Conservation (phyloP, 2,797 vertebrate species). For the Neostethus bicornis region DNA sequence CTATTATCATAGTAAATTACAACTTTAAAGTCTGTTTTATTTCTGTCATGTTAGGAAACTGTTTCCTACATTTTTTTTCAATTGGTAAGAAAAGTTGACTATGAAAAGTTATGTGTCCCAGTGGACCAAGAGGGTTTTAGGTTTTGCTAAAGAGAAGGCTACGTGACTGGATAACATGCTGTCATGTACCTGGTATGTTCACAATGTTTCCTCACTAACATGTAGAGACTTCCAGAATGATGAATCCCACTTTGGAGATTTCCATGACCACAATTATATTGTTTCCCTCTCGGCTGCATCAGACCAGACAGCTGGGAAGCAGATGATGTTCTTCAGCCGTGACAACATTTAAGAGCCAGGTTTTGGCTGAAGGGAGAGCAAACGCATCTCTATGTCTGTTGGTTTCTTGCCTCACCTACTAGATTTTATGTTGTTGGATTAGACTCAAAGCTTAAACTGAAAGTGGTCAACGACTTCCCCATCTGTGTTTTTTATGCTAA, state of each 20-base stretch:
- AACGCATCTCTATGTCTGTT: conserved; percentile 47
- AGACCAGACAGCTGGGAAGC: conserved; percentile 48
- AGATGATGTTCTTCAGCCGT: conserved; percentile 32
- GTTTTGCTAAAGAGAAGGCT: conserved; percentile 24
- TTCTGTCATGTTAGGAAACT: conserved; percentile 3
- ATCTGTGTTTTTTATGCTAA: conserved; percentile 5
- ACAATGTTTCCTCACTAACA: conserved; percentile 48
- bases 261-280: conserved; percentile 30
- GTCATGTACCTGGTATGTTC: conserved; percentile 54
- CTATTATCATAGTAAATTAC: too few species aligned
- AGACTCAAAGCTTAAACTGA: not conserved
- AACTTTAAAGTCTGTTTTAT: not conserved
- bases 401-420: conserved; percentile 18
- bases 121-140: conserved; percentile 9
- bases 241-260: conserved; percentile 33
- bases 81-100: conserved; percentile 33
- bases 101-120: conserved; percentile 25
- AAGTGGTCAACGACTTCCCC: not conserved
- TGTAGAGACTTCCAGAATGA: conserved; percentile 32
- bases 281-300: conserved; percentile 43
- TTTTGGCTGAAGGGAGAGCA: conserved; percentile 32
- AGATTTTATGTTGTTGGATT: not conserved
- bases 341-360: conserved; percentile 28
- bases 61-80: conserved; percentile 12
- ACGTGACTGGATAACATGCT: conserved; percentile 32